These are phyloP conservation scores for Pimephales promelas DNA, from an alignment of 2,113 vertebrate species.

Conservation along the genomic window DNA sequence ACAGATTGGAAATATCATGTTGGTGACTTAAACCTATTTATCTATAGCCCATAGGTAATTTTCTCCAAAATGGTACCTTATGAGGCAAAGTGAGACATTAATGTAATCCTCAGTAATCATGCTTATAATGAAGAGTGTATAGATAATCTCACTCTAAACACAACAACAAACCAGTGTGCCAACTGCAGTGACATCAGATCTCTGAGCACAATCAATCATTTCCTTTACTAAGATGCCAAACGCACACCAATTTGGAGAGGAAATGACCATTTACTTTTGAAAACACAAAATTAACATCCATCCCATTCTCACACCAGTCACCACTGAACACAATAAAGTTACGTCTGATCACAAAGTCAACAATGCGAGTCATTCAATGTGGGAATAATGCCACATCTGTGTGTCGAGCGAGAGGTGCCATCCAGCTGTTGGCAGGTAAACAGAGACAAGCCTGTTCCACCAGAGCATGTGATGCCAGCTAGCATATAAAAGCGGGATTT, in stretches of 20 bases:
- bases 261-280: slow-evolving; percentile 31
- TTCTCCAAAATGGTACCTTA: neutral
- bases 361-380: slow-evolving; percentile 67
- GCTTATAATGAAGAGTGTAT: neutral
- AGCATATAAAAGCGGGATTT: slow-evolving; percentile 63
- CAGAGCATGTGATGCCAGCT: slow-evolving; percentile 68
- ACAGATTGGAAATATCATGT: too few species aligned
- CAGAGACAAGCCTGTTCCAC: slow-evolving; percentile 66
- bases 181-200: slow-evolving; percentile 28
- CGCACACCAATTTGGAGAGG: neutral
- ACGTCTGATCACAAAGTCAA: slow-evolving; percentile 65
- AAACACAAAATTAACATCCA: neutral
- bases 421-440: slow-evolving; percentile 71
- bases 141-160: neutral
- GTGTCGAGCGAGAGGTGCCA: slow-evolving; percentile 56
- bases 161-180: neutral
- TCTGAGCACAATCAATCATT: slow-evolving; percentile 20
- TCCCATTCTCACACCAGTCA: slow-evolving; percentile 53
- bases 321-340: slow-evolving; percentile 62
- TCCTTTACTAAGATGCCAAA: slow-evolving; percentile 4
- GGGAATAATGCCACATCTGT: slow-evolving; percentile 72
- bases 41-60: neutral
- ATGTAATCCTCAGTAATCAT: neutral
- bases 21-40: too few species aligned
- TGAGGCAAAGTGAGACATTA: neutral